Conservation (phyloP, 2,888 invertebrate genomes). For the Spisula subtruncata region DNA sequence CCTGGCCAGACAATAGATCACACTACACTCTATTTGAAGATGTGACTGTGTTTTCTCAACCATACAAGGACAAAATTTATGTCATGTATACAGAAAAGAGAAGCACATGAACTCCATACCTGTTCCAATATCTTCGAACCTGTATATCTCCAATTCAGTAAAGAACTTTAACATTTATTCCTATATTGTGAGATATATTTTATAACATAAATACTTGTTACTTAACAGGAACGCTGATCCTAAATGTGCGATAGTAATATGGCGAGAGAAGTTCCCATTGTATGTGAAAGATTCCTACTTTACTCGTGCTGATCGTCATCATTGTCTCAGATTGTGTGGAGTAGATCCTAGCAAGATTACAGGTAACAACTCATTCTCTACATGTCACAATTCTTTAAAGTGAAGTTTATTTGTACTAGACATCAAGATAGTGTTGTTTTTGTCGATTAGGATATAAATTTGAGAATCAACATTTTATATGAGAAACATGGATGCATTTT, state of each 20-base stretch:
- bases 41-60: too few species aligned
- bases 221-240: conserved; percentile 60
- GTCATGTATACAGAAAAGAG: too few species aligned
- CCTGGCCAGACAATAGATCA: too few species aligned
- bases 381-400: neutral
- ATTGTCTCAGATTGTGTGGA: conserved; percentile 64
- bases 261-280: conserved; percentile 51
- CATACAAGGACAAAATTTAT: too few species aligned
- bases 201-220: neutral
- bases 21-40: too few species aligned
- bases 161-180: too few species aligned
- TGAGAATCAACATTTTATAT: too few species aligned
- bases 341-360: conserved; percentile 37
- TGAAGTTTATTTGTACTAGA: neutral
- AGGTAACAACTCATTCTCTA: neutral
- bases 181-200: neutral
- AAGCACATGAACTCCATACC: too few species aligned
- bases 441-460: neutral
- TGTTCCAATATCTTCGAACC: too few species aligned
- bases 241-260: conserved; percentile 53
- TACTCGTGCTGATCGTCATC: conserved; percentile 48
- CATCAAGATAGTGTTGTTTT: neutral
- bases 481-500: too few species aligned
- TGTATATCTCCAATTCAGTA: too few species aligned
- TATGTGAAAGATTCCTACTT: conserved; percentile 53